Percentiles rank a stretch among this genome's conserved stretches.
Evolutionary conservation across 2,113 vertebrate genomes (phyloP).

Genomic region (Galeopterus variegatus): DNA sequence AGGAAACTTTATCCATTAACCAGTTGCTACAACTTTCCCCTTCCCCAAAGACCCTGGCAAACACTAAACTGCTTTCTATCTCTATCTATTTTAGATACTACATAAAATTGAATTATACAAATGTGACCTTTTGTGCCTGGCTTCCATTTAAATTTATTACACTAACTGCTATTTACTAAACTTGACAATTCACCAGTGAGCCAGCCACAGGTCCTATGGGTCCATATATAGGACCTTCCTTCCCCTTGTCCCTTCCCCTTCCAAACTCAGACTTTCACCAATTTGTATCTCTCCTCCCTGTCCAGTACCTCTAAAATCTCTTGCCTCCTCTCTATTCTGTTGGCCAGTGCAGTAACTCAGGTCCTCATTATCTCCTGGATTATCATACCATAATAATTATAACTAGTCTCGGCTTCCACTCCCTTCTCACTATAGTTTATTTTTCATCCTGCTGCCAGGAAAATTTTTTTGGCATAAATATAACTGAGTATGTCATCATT

Average conservation of each 20-base stretch:
- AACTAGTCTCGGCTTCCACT: background rate
- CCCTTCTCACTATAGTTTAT: background rate
- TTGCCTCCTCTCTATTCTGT: too few relatives aligned
- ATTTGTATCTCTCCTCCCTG: too few relatives aligned
- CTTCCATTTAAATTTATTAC: background rate
- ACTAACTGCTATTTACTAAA: background rate
- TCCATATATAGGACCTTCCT: too few relatives aligned
- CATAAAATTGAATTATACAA: background rate
- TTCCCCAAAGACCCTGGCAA: background rate
- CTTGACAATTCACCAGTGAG: background rate
- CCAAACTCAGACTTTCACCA: too few relatives aligned
- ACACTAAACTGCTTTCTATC: background rate
- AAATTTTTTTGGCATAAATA: background rate
- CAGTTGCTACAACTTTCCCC: background rate
- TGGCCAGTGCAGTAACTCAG: background rate
- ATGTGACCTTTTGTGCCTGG: background rate
- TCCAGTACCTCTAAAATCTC: too few relatives aligned
- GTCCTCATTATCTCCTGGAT: background rate
- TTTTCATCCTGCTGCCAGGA: background rate
- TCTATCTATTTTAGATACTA: background rate
- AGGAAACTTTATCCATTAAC: background rate
- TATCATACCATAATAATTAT: background rate
- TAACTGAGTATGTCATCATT: background rate
- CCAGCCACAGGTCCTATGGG: background rate
- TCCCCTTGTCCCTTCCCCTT: too few relatives aligned